Evolutionary conservation across 1,140 invertebrate species (phyloP).

Genomic region (Proctacanthus coquilletti): DNA sequence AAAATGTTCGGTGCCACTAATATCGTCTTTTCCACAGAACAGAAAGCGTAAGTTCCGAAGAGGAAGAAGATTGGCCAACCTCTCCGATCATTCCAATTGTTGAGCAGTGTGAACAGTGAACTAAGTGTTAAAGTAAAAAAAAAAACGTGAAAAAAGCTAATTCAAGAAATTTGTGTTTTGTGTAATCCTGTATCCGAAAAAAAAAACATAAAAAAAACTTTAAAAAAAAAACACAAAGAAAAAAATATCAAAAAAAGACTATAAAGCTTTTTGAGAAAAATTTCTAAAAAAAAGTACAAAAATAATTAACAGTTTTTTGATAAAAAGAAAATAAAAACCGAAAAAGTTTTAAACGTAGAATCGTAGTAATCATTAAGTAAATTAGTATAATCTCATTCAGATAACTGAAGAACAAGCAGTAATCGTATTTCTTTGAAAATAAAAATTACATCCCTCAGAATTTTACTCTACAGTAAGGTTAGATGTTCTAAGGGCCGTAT

Average conservation of each 20-base stretch:
- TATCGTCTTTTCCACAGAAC: slow-evolving; percentile 29
- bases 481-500: no score
- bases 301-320: no score
- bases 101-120: slow-evolving; percentile 26
- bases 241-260: background rate
- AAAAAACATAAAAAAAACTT: slow-evolving; percentile 1
- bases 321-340: no score
- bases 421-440: background rate
- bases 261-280: background rate
- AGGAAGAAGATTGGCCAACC: slow-evolving; percentile 39
- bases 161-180: background rate
- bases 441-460: slow-evolving; percentile 1
- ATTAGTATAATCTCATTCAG: no score
- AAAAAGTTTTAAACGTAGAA: no score
- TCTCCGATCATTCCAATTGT: slow-evolving; percentile 40
- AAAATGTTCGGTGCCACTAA: background rate
- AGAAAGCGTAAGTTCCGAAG: slow-evolving; percentile 39
- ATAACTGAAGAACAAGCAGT: no score
- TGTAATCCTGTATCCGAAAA: background rate
- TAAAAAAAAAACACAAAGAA: background rate
- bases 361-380: no score
- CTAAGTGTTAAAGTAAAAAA: background rate
- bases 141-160: background rate
- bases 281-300: background rate
- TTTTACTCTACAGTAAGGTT: no score